phyloP scores from a whole-genome alignment of 2,888 invertebrate species.

The Choristoneura rosaceana region DNA sequence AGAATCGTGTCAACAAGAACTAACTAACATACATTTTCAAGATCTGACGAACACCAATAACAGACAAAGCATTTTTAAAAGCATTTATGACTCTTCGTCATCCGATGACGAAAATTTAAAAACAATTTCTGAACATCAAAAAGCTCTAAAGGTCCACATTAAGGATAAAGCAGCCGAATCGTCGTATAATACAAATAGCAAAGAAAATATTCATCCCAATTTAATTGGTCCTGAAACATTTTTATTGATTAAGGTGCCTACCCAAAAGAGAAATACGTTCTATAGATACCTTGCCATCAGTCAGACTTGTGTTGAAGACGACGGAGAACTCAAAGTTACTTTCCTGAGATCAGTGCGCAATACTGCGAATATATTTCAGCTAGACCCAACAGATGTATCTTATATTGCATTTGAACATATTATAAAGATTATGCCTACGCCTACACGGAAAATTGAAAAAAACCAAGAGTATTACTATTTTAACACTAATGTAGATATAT shows the following conservation, averaged over 20 bases:
- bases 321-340: slow-evolving; percentile 18
- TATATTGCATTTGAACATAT: slow-evolving; percentile 10
- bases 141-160: slow-evolving; percentile 5
- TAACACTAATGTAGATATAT: neutral
- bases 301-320: slow-evolving; percentile 18
- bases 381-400: slow-evolving; percentile 17
- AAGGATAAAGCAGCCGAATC: slow-evolving; percentile 25
- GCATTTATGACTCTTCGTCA: slow-evolving; percentile 42
- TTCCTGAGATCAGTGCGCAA: slow-evolving; percentile 19
- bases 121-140: slow-evolving; percentile 39
- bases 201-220: slow-evolving; percentile 40
- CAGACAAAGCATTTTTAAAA: slow-evolving; percentile 39
- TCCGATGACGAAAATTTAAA: slow-evolving; percentile 43
- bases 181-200: slow-evolving; percentile 33
- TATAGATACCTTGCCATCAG: slow-evolving; percentile 15
- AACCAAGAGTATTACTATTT: slow-evolving; percentile 6
- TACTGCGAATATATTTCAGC: slow-evolving; percentile 10
- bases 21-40: slow-evolving; percentile 10
- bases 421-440: neutral
- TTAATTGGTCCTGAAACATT: slow-evolving; percentile 31
- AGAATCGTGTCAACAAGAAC: slow-evolving; percentile 17
- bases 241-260: slow-evolving; percentile 5
- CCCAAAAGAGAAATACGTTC: neutral
- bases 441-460: neutral
- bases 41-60: slow-evolving; percentile 39